Evolutionary conservation across 2,797 vertebrate species (phyloP), one percentile per base, ranked within the genome.

Genomic region (Trachurus trachurus): DNA sequence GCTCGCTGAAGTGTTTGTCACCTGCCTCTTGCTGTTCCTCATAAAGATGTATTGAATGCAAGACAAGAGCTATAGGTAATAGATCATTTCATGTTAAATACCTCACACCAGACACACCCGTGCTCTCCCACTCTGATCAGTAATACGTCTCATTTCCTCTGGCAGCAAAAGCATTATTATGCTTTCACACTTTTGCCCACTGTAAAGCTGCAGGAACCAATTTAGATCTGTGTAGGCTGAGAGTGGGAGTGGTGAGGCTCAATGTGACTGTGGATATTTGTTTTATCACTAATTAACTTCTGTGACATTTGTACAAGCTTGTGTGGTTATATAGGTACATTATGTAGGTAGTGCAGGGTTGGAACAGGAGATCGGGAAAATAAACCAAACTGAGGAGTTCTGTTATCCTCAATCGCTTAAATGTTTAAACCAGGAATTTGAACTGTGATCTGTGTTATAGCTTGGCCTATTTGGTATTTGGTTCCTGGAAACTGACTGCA

Each of bases 151-250:
- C 42, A 62, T 63, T 65, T 66, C 50, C 53, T 75, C 17, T 21
- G 13, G 22, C 26, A 71, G 12, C 31, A 74, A 26, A 53, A 62
- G 1, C 58, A 57, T 49, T 40, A 42, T 47, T 63, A 45, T 1
- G 42, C 8, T 66, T 42, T 54, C 69, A 57, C 44, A 68, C 44
- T 52, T 60, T 16, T 50, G 39, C 16, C 49, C 21, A 22, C 57
- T 61, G 50, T 40, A 31, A 64, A 56, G 68, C 70, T 9, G 1
- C n/a, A n/a, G 49, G 29, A 85, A 70, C 59, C 45, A 69, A 57
- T 77, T 76, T 75, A 68, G 53, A 67, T 68, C 7, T 60, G 74
- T 64, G 71, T 68, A 62, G 76, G 71, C 47, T 44, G 66, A 21
- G 63, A 59, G 62, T 61, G n/a, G 64, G 49, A 69, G 42, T 5